These are phyloP conservation scores for Drosophila novamexicana DNA, from an alignment of 1,140 invertebrate species.

Conservation along the genomic window DNA sequence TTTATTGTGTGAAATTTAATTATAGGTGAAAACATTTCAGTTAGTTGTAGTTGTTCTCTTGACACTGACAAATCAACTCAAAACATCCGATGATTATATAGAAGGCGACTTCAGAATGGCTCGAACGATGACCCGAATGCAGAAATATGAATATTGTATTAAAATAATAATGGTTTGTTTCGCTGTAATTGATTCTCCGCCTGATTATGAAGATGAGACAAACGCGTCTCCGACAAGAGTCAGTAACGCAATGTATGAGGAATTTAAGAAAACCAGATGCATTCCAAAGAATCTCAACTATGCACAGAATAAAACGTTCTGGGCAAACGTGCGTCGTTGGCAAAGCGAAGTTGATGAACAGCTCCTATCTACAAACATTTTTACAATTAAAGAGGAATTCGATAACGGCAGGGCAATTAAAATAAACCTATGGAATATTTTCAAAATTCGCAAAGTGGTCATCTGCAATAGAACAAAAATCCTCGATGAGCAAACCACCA, in stretches of 20 bases:
- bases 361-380: constrained; percentile 25
- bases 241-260: background rate
- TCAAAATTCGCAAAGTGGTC: constrained; percentile 21
- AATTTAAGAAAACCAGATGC: constrained; percentile 23
- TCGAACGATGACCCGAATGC: background rate
- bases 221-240: no score
- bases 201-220: constrained; percentile 11
- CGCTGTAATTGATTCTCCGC: constrained; percentile 25
- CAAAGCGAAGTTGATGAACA: constrained; percentile 25
- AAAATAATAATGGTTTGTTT: constrained; percentile 44
- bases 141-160: constrained; percentile 41
- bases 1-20: background rate
- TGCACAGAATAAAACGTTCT: background rate
- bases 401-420: background rate
- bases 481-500: background rate
- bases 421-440: constrained; percentile 31
- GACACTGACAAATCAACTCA: background rate
- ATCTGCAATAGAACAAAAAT: constrained; percentile 37
- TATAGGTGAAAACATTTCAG: background rate
- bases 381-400: constrained; percentile 1
- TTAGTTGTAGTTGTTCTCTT: background rate
- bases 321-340: constrained; percentile 24
- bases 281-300: constrained; percentile 6
- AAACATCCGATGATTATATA: background rate
- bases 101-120: no score